Evolutionary conservation across 2,888 invertebrate species (phyloP).

Genomic region (Strigamia crassipes): DNA sequence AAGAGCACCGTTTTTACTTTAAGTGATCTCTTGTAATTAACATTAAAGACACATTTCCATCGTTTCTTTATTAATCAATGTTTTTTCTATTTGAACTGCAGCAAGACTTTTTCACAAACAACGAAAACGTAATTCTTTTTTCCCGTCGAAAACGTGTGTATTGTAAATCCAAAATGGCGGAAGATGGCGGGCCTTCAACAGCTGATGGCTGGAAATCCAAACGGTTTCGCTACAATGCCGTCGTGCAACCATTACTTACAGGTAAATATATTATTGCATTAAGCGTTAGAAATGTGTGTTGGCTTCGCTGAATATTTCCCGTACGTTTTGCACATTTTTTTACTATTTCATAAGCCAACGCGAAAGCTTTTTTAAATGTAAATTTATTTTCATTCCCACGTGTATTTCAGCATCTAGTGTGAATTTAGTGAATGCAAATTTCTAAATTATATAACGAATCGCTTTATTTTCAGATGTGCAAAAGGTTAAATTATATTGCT

Average conservation of each 20-base stretch:
- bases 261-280: conserved; percentile 10
- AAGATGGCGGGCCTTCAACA: neutral
- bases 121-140: neutral
- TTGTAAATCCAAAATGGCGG: neutral
- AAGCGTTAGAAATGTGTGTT: neutral
- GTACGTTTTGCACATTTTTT: too few species aligned
- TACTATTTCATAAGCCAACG: too few species aligned
- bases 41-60: neutral
- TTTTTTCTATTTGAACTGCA: neutral
- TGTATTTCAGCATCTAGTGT: too few species aligned
- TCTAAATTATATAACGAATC: too few species aligned
- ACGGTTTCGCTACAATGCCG: neutral
- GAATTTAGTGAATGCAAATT: too few species aligned
- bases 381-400: too few species aligned
- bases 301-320: too few species aligned
- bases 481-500: too few species aligned
- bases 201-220: neutral
- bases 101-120: neutral
- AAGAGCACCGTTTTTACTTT: neutral
- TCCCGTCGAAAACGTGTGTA: neutral
- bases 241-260: neutral
- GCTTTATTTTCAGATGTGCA: too few species aligned
- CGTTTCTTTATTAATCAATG: neutral
- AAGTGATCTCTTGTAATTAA: neutral
- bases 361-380: too few species aligned